Base-by-base conservation (phyloP, 2,113 vertebrate genomes). In the Hiodon alosoides region DNA sequence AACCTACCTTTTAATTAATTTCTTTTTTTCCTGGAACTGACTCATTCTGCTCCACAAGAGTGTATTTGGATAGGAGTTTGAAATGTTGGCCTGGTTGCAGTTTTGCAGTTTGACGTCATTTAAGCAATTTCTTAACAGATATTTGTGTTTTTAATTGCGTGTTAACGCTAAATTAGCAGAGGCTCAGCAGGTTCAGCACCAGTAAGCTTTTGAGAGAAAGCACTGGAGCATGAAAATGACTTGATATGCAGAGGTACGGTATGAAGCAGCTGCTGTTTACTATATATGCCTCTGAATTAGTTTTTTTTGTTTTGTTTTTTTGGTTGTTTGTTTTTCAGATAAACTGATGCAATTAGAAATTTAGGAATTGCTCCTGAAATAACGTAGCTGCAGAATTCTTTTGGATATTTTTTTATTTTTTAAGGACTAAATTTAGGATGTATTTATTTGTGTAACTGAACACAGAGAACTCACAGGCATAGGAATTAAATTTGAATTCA, bases 371-470 rank as follows among this genome's bases (percentile, higher is more conserved):
- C 16, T 57, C 31, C 59, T 50, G 53, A 57, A 68, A 67, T 68
- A 51, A 53, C n/a, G 13, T 75, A 55, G 31, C n/a, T 8, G 4
- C 62, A 31, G 31, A 31, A 31, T 31, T 73, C 6, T 64, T 69
- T 71, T 67, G 65, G 57, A 14, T n/a, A 54, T 51, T 64, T 68
- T 73, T 67, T 73, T 31, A 64, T 77, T 51, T 73, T 73, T 66
- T 64, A n/a, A 77, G 9, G 67, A 70, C 48, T 73, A 52, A 68
- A 71, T 60, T 78, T 62, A 51, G 7, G 47, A 64, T 50, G 68
- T 69, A 48, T 78, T 74, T 81, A 62, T 70, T 76, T 76, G 76
- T 51, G 74, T 69, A 78, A 81, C 71, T 67, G 58, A 77, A 71
- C 50, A 8, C 5, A 11, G 55, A 62, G 10, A 50, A 67, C 46